A percentile compares a stretch with the other conserved stretches of the same genome.
phyloP scores from a whole-genome alignment of 1,140 invertebrate genomes.

The Cheumatopsyche charites region DNA sequence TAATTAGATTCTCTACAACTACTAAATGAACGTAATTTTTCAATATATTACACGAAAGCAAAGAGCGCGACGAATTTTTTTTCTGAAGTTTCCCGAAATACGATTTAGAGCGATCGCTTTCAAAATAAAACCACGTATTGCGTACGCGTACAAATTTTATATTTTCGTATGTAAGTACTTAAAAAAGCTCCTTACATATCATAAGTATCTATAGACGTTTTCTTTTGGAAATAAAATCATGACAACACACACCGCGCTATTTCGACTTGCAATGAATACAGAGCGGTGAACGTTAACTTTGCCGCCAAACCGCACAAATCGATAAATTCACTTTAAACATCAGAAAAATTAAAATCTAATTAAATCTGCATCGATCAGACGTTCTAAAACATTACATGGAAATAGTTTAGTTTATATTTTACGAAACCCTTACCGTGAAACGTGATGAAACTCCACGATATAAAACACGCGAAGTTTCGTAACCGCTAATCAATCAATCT shows the following conservation, averaged over 20 bases:
- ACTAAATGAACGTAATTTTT: too few relatives aligned
- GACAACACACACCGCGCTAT: background rate
- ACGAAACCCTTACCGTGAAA: background rate
- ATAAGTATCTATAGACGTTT: background rate
- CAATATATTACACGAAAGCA: background rate
- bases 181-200: background rate
- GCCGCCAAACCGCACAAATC: background rate
- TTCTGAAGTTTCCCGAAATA: background rate
- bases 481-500: too few relatives aligned
- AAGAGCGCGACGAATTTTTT: background rate
- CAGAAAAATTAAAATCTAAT: background rate
- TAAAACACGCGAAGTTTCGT: too few relatives aligned
- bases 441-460: too few relatives aligned
- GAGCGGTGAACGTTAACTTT: background rate
- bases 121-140: constrained; percentile 6
- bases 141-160: background rate
- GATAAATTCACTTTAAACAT: background rate
- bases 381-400: too few relatives aligned
- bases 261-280: background rate
- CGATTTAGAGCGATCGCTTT: background rate
- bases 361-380: background rate
- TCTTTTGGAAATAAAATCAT: constrained; percentile 19
- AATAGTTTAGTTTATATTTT: background rate
- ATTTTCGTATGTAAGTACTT: background rate
- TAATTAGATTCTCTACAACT: too few relatives aligned